Evolutionary conservation across 2,888 invertebrate species (phyloP).

Genomic region (Cephus sareptanus): DNA sequence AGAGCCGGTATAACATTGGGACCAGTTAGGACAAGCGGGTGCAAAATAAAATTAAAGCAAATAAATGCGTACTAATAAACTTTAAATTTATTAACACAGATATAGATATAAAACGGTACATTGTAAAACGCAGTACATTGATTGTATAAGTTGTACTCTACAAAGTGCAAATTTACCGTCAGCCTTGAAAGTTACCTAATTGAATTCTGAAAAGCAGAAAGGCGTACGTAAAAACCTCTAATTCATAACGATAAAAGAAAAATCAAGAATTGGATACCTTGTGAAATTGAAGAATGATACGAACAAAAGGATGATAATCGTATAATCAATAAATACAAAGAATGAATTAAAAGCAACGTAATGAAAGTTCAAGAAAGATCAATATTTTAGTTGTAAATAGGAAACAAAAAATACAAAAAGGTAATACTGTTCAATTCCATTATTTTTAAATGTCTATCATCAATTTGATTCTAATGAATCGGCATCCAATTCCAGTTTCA

Average conservation of each 20-base stretch:
- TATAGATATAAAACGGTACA: conserved; percentile 35
- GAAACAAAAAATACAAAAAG: neutral
- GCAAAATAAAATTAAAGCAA: conserved; percentile 49
- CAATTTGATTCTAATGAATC: neutral
- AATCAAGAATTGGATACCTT: neutral
- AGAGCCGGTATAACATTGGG: neutral
- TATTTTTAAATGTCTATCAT: neutral
- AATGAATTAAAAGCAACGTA: neutral
- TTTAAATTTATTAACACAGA: conserved; percentile 57
- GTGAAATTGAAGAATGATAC: neutral
- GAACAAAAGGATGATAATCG: neutral
- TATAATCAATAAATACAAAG: neutral
- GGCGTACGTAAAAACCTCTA: neutral
- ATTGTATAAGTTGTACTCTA: neutral
- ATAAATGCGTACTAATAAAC: conserved; percentile 51
- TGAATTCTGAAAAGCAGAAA: neutral
- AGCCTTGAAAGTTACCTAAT: conserved; percentile 5
- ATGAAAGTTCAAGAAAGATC: neutral
- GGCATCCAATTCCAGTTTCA: neutral
- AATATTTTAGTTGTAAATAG: neutral
- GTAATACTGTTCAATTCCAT: neutral
- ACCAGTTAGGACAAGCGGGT: conserved; percentile 36
- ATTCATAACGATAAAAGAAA: conserved; percentile 1
- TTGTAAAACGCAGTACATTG: conserved; percentile 12
- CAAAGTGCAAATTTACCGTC: neutral